A percentile compares a stretch with the other conserved stretches of the same genome.
These are phyloP conservation scores for Brenthis hecate DNA, from an alignment of 2,888 invertebrate genomes.

Conservation along the genomic window DNA sequence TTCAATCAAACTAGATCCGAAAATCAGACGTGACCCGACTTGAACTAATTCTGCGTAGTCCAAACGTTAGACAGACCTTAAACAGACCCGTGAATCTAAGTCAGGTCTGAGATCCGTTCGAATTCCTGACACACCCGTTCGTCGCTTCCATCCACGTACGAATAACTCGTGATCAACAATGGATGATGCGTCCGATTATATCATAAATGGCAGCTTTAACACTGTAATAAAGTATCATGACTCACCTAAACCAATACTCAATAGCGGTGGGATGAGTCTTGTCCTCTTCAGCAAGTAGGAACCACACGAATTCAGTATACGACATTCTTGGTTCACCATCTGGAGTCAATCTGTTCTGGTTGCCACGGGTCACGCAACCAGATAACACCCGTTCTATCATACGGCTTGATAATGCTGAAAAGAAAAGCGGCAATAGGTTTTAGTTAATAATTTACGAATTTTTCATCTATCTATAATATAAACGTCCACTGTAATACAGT, in stretches of 20 bases:
- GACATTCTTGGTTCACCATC: slow-evolving; percentile 92
- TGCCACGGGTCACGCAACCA: slow-evolving; percentile 95
- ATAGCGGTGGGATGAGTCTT: slow-evolving; percentile 97
- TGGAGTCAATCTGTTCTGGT: slow-evolving; percentile 76
- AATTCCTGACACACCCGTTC: too few relatives aligned
- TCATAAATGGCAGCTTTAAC: too few relatives aligned
- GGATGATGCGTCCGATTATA: too few relatives aligned
- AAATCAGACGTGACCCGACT: too few relatives aligned
- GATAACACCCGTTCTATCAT: slow-evolving; percentile 99
- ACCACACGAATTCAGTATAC: slow-evolving; percentile 99
- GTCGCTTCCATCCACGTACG: too few relatives aligned
- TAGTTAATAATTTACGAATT: not conserved
- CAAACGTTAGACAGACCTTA: too few relatives aligned
- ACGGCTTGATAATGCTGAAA: slow-evolving; percentile 94
- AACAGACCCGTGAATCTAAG: too few relatives aligned
- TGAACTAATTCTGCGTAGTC: too few relatives aligned
- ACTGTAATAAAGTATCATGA: too few relatives aligned
- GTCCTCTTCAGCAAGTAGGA: slow-evolving; percentile 98
- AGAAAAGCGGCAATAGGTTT: not conserved
- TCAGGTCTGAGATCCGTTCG: too few relatives aligned
- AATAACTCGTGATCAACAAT: too few relatives aligned
- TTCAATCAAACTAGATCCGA: too few relatives aligned
- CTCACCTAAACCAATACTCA: slow-evolving; percentile 94
- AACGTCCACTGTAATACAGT: not conserved
- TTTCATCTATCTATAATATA: not conserved